Conservation (phyloP, 2,797 vertebrate species). For the Smutsia temminckii region DNA sequence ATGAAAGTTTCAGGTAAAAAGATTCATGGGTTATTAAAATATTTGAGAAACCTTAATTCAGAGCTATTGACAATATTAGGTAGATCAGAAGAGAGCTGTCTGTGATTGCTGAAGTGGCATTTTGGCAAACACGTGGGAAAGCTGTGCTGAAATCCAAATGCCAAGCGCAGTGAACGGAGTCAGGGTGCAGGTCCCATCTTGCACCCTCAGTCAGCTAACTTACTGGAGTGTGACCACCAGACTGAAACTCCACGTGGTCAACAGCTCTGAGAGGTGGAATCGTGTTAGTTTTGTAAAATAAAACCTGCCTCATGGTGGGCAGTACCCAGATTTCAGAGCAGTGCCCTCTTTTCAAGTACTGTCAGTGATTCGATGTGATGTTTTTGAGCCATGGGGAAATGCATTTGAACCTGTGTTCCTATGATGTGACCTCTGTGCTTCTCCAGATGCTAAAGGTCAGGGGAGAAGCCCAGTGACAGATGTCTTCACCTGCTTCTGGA, state of each 20-base stretch:
- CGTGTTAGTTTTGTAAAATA: slow-evolving; percentile 72
- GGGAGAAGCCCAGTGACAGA: background rate
- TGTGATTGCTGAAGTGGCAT: background rate
- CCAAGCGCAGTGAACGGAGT: slow-evolving; percentile 58
- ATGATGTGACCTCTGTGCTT: background rate
- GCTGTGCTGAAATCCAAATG: slow-evolving; percentile 55
- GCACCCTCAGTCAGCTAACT: slow-evolving; percentile 48
- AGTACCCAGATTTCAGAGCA: slow-evolving; percentile 22
- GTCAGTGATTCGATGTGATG: background rate
- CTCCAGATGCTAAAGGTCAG: background rate
- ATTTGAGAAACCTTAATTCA: slow-evolving; percentile 44
- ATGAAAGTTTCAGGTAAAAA: slow-evolving; percentile 54
- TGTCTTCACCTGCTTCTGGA: background rate
- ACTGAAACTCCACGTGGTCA: slow-evolving; percentile 46
- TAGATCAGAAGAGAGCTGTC: slow-evolving; percentile 28
- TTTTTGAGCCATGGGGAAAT: background rate
- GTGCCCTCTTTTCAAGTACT: background rate
- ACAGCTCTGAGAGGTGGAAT: slow-evolving; percentile 38
- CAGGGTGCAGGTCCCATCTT: slow-evolving; percentile 51
- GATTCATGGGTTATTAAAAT: slow-evolving; percentile 57
- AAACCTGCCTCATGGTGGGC: slow-evolving; percentile 41
- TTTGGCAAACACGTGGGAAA: slow-evolving; percentile 21
- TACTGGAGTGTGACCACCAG: slow-evolving; percentile 31
- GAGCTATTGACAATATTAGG: slow-evolving; percentile 11
- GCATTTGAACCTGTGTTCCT: background rate